Evolutionary conservation across 2,113 vertebrate species (phyloP), one percentile per base, ranked within the genome.

Genomic region (Syngnathus scovelli): DNA sequence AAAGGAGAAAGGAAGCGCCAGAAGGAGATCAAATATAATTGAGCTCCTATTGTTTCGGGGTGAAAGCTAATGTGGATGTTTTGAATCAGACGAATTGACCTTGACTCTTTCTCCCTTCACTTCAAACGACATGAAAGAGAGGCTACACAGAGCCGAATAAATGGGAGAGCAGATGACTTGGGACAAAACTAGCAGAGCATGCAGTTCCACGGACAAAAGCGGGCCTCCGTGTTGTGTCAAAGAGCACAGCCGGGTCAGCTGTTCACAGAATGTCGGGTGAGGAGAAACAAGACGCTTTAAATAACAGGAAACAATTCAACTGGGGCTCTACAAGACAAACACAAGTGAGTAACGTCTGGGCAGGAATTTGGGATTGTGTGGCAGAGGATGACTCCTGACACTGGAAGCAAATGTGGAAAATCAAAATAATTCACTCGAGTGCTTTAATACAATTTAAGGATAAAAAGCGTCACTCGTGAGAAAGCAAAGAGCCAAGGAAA

Each of bases 131-230:
- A 64, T 66, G 60, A 51, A 37, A 56, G 56, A 67, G 54, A 66
- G 55, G 37, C 49, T 33, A 61, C 38, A 44, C 38, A 58, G 48
- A 61, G 33, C 9, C 49, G 71, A 52, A 18, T 19, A 55, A 52
- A 46, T 18, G 44, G 64, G 68, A 36, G 62, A 64, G 27, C 23
- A 49, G 39, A 46, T 46, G 38, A 63, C 43, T 46, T 11, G 21
- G n/a, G 69, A 65, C 64, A 37, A 84, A 78, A 74, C 19, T 66
- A 82, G 61, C 80, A 71, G 70, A 76, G 66, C 62, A 58, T 69
- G 76, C 72, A 70, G 61, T 77, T 80, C 72, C 43, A 21, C 27
- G 51, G 23, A 83, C 70, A 82, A 79, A 76, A 54, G 68, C 52
- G 23, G n/a, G 33, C 44, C 56, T 64, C 71, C 72, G 68, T 54